Conservation (phyloP, 2,113 vertebrate genomes). For the Danionella cerebrum region DNA sequence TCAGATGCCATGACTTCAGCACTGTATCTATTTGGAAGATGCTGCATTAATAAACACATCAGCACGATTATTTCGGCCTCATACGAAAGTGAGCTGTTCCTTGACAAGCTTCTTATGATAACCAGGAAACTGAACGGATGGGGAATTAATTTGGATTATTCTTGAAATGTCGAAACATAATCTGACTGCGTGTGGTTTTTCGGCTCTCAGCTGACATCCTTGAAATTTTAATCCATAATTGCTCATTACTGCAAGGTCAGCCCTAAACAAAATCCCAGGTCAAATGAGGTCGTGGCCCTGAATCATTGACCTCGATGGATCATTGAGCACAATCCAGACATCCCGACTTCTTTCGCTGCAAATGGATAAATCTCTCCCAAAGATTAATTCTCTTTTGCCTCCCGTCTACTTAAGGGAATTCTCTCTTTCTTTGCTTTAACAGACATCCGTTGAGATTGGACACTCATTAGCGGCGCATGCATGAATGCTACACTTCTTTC, state of each 20-base stretch:
- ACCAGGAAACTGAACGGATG: background rate
- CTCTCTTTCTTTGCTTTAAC: constrained; percentile 12
- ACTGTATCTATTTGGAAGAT: background rate
- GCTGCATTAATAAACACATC: background rate
- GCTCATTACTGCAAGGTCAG: constrained; percentile 54
- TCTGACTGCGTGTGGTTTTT: constrained; percentile 58
- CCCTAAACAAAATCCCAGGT: too few species aligned
- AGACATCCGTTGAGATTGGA: constrained; percentile 6
- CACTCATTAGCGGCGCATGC: constrained; percentile 3
- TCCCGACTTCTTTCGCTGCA: constrained; percentile 4
- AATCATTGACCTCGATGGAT: constrained; percentile 36
- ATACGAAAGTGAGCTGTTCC: background rate
- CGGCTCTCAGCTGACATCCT: constrained; percentile 62
- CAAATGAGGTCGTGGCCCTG: constrained; percentile 35
- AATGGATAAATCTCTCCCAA: background rate
- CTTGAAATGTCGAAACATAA: constrained; percentile 67
- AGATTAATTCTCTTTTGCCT: background rate
- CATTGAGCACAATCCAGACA: constrained; percentile 41
- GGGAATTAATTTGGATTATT: constrained; percentile 53
- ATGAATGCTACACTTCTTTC: constrained; percentile 7
- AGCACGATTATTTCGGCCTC: background rate
- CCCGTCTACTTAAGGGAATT: background rate
- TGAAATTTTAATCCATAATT: constrained; percentile 55
- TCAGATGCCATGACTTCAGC: background rate
- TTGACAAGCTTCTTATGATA: background rate